Percentiles rank a stretch among this genome's conserved stretches.
Evolutionary conservation across 2,888 invertebrate genomes (phyloP).

Genomic region (Mycogona germanica): DNA sequence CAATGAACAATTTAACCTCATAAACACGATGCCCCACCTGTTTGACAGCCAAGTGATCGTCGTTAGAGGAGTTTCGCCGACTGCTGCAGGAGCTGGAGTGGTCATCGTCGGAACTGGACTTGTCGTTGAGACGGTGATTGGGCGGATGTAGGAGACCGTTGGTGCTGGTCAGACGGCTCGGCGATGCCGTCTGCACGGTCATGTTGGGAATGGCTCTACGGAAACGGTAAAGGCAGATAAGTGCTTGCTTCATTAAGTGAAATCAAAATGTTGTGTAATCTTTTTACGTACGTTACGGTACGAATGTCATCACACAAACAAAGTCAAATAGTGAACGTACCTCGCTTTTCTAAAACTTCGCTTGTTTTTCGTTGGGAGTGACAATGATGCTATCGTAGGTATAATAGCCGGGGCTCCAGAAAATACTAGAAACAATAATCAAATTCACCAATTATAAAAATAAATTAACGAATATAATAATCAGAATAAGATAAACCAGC

Average conservation of each 20-base stretch:
- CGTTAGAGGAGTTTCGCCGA: slow-evolving; percentile 33
- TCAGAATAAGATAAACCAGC: no score
- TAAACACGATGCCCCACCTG: neutral
- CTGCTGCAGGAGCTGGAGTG: slow-evolving; percentile 27
- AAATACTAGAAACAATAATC: no score
- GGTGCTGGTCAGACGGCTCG: neutral
- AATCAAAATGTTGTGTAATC: neutral
- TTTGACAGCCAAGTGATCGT: slow-evolving; percentile 28
- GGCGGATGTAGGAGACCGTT: neutral
- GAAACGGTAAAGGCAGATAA: no score
- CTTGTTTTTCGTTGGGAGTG: slow-evolving; percentile 20
- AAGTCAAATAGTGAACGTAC: slow-evolving; percentile 16
- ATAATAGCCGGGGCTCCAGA: no score
- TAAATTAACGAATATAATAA: no score
- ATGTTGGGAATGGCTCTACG: no score
- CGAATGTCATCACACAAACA: neutral
- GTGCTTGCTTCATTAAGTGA: neutral
- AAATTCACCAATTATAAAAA: no score
- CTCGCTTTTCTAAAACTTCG: slow-evolving; percentile 25
- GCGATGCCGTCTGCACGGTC: slow-evolving; percentile 4
- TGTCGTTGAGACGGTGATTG: slow-evolving; percentile 14
- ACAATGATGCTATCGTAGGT: no score
- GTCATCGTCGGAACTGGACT: slow-evolving; percentile 37
- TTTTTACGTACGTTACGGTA: neutral
- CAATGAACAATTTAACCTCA: no score